Conservation (phyloP, 2,888 invertebrate species). For the Margaritifera margaritifera region DNA sequence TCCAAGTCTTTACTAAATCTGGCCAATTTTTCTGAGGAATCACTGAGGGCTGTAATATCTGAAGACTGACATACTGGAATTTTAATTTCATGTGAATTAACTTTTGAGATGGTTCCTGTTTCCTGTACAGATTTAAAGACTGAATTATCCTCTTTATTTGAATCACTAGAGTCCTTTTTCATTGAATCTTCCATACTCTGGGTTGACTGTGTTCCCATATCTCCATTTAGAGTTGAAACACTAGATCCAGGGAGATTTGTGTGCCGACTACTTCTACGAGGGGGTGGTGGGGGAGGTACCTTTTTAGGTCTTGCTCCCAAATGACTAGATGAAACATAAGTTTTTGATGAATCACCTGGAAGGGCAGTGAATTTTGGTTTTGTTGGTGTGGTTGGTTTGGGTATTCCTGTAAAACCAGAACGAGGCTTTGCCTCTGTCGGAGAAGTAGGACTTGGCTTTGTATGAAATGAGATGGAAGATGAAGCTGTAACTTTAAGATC, state of each 20-base stretch:
- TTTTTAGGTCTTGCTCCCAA: constrained; percentile 51
- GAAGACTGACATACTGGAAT: too few species aligned
- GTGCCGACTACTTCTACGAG: constrained; percentile 59
- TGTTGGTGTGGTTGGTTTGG: neutral
- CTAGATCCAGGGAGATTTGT: constrained; percentile 40
- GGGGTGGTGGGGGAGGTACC: constrained; percentile 69
- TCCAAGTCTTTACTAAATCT: constrained; percentile 16
- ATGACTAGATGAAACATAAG: constrained; percentile 33
- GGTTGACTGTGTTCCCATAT: constrained; percentile 16
- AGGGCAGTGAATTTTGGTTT: constrained; percentile 32
- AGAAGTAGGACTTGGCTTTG: constrained; percentile 36
- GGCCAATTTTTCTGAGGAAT: too few species aligned
- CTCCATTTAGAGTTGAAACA: constrained; percentile 40
- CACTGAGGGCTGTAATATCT: too few species aligned
- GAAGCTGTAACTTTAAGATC: constrained; percentile 30
- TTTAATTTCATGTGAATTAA: too few species aligned
- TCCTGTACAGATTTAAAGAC: too few species aligned
- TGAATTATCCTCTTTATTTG: neutral
- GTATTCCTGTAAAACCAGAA: constrained; percentile 10
- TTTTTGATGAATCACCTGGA: constrained; percentile 37
- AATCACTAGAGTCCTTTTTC: constrained; percentile 8
- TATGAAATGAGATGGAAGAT: constrained; percentile 20
- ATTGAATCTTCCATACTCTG: constrained; percentile 16
- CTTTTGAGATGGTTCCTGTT: too few species aligned
- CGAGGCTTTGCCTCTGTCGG: constrained; percentile 17